Base-by-base conservation (phyloP, 2,113 vertebrate species). In the Cygnus buccinator region DNA sequence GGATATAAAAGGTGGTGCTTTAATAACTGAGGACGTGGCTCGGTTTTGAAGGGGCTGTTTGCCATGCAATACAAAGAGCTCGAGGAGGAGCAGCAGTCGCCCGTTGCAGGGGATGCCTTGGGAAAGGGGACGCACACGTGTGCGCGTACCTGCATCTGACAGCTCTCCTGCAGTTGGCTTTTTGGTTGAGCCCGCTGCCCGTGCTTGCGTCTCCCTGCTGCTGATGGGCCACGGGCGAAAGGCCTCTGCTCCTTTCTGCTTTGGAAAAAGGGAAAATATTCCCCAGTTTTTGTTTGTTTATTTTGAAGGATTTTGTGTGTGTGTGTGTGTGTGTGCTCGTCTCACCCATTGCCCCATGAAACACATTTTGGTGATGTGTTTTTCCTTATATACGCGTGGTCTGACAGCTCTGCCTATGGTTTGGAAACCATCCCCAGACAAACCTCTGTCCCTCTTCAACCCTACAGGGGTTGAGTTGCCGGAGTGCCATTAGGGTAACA, bases 51-150 rank as follows among this genome's bases (percentile, higher is more conserved):
- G 46, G 1, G 13, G 11, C 25, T 22, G 7, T 59, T 73, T 33
- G 59, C 58, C 8, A 2, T 74, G 48, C 2, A 4, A 4, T 41
- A 28, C 11, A 9, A 4, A 0, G 5, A 11, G 12, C 4, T n/a
- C 6, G 68, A 54, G 37, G 29, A 79, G 13, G 11, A 37, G 12
- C 82, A 58, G 37, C 16, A 4, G 35, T 76, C 41, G 3, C 48
- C 58, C 48, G 2, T 71, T 4, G 3, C 43, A 4, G 61, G 44
- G 67, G 13, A 7, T 35, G 31, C 44, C 21, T 35, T 11, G 46
- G 44, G n/a, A 70, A 50, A 35, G 23, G 67, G 15, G 17, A 18
- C 46, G 12, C 3, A 20, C 25, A 13, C 33, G 43, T 5, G 55
- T 55, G 29, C 4, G 1, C 4, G 22, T 43, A 16, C 39, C 26